Conservation (phyloP, 1,140 invertebrate species). For the Drosophila saltans region DNA sequence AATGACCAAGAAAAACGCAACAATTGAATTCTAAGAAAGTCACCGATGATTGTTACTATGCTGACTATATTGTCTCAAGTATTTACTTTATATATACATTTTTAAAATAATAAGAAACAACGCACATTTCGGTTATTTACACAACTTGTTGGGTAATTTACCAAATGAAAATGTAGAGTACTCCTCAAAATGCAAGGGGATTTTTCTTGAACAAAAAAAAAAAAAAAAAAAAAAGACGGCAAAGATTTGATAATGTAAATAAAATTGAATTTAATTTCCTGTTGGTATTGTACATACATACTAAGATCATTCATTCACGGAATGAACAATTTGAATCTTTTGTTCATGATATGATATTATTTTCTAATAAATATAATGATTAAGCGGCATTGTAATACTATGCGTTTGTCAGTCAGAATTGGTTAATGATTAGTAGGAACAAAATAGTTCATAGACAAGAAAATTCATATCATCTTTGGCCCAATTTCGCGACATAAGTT, state of each 20-base stretch:
- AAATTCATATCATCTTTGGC: constrained; percentile 45
- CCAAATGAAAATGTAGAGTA: constrained; percentile 15
- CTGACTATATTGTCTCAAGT: background rate
- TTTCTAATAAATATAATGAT: constrained; percentile 6
- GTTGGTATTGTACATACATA: constrained; percentile 3
- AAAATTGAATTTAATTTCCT: constrained; percentile 6
- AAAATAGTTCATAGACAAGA: constrained; percentile 40
- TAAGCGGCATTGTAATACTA: constrained; percentile 18
- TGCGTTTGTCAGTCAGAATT: constrained; percentile 38
- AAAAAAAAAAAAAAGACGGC: constrained; percentile 3
- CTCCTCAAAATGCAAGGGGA: background rate
- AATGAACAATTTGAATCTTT: constrained; percentile 37
- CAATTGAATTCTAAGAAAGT: constrained; percentile 7
- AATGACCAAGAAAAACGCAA: background rate
- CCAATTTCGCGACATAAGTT: constrained; percentile 28
- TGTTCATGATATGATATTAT: constrained; percentile 23
- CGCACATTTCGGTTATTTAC: constrained; percentile 15
- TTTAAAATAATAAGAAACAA: constrained; percentile 13
- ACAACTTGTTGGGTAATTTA: constrained; percentile 15
- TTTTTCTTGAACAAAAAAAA: constrained; percentile 2
- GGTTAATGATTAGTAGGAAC: constrained; percentile 40
- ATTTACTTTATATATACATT: background rate
- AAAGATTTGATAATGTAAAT: constrained; percentile 9
- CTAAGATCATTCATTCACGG: constrained; percentile 39
- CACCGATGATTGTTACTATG: constrained; percentile 4